Base-by-base conservation (phyloP, 2,113 vertebrate species). In the Amphiprion ocellaris region DNA sequence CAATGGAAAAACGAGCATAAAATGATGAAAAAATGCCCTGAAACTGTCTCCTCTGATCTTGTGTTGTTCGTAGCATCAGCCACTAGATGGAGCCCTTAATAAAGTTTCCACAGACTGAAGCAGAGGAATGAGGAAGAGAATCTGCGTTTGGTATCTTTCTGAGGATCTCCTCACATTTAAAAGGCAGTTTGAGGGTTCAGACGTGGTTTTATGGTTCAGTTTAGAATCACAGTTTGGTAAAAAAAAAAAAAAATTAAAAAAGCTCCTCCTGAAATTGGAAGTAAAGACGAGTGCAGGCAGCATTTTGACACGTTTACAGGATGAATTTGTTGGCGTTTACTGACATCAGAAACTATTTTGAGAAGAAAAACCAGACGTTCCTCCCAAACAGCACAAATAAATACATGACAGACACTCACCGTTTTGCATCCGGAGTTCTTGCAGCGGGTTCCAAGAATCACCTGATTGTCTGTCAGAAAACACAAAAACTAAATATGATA, bases 391-490 rank as follows among this genome's bases (percentile, higher is more conserved):
- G 21, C 41, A 44, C 41, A 65, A 15, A 46, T 15, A 9, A 39
- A 28, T 5, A 37, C 41, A 39, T 8, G 4, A 37, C 8, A 23
- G 52, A 75, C 41, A 75, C 44, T 91, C 85, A 99, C 97, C 17
- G 85, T 93, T 92, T 96, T 97, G 89, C 98, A 99, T 82, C 95
- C 96, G 49, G 96, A 2, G 0, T 99, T 98, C 91, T 97, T 98
- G 93, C 98, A 99, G 50, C 81, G 89, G 3, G 96, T 97, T 30
- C 96, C 96, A 0, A 63, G 65, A 6, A 92, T 61, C 2, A 1
- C 26, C 63, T 90, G 26, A 53, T 55, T 89, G 62, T 95, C 95
- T 95, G 86, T 17, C 0, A 41, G 26, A 67, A 1, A 44, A 44
- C 8, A 15, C 30, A 30, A 6, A 30, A 30, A 30, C 28, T 21